Evolutionary conservation across 1,140 invertebrate species (phyloP).

Genomic region (Anoplolepis gracilipes): DNA sequence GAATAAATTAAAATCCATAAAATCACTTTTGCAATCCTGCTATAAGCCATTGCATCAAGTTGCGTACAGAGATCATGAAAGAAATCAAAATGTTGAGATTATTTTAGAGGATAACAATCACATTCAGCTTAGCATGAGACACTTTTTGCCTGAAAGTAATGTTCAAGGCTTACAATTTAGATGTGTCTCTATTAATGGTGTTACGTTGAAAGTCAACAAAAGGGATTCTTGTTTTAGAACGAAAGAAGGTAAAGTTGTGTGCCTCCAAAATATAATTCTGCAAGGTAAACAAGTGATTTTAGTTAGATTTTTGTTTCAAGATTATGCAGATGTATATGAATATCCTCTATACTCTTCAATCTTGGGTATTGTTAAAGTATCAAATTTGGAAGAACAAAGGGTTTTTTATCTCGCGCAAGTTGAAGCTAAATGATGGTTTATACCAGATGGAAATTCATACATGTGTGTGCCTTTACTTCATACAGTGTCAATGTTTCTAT

Average conservation of each 20-base stretch:
- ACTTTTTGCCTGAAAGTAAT: neutral
- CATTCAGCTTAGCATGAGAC: neutral
- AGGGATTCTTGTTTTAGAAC: neutral
- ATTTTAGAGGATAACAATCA: neutral
- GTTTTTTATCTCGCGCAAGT: neutral
- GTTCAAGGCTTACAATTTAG: neutral
- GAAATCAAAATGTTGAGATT: neutral
- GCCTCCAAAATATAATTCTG: neutral
- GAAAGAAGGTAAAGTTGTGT: neutral
- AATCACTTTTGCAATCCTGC: neutral
- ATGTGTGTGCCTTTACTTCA: neutral
- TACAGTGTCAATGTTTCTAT: neutral
- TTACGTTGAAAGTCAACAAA: neutral
- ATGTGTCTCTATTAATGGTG: neutral
- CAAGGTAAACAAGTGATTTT: neutral
- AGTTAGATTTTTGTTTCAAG: neutral
- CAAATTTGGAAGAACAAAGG: neutral
- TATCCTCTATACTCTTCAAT: neutral
- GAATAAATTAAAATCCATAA: neutral
- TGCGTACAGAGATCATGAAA: neutral
- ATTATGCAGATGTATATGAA: neutral
- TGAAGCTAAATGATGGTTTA: neutral
- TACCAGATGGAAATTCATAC: neutral
- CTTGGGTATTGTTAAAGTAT: conserved; percentile 7
- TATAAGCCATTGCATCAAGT: neutral